phyloP scores from a whole-genome alignment of 2,113 vertebrate species.

The Hyaena hyaena region DNA sequence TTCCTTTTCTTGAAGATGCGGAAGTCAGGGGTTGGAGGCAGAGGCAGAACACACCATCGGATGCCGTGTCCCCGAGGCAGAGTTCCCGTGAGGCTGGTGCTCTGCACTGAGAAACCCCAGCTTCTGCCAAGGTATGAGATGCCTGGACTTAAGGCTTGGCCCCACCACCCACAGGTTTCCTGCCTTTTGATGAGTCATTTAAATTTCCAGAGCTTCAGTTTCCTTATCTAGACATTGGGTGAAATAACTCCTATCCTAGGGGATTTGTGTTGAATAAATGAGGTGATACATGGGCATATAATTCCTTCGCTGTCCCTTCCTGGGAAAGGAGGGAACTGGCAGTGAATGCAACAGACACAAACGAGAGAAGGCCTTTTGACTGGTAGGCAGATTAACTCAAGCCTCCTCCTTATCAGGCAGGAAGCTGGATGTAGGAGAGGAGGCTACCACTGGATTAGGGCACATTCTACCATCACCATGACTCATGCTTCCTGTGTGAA shows the following conservation, averaged over 20 bases:
- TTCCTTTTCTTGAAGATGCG: background rate
- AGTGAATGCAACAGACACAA: background rate
- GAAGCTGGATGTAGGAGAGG: background rate
- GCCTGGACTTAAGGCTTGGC: background rate
- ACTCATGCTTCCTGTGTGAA: background rate
- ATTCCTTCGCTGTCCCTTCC: background rate
- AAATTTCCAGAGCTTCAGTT: background rate
- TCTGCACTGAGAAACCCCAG: background rate
- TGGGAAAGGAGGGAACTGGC: background rate
- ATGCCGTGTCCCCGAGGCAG: accelerated
- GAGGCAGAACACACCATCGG: too few relatives aligned
- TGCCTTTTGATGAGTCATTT: background rate
- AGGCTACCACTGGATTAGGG: background rate
- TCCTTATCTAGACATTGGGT: background rate
- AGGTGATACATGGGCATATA: background rate
- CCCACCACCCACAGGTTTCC: background rate
- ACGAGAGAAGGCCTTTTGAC: background rate
- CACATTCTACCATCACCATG: accelerated
- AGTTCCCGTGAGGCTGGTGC: background rate
- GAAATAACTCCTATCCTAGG: background rate
- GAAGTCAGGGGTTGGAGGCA: background rate
- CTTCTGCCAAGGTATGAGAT: background rate
- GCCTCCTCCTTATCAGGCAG: background rate
- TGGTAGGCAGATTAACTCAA: background rate
- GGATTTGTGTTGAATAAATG: background rate